Evolutionary conservation across 2,888 invertebrate species (phyloP), one percentile per base, ranked within the genome.

Genomic region (Protonemura montana): DNA sequence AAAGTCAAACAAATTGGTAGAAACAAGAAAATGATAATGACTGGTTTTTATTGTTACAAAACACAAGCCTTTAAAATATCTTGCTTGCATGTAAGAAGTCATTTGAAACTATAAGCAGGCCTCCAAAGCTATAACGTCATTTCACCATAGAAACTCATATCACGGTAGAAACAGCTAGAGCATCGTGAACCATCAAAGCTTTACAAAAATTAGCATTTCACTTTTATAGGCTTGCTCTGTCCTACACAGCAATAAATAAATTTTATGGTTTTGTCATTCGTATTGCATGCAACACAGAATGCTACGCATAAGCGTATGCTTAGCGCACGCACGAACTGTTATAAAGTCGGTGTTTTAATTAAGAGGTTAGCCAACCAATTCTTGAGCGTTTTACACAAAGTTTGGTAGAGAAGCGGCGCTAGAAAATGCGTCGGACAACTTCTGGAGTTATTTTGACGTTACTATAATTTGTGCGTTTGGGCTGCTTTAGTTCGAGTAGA

Each of bases 191-290:
- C 59, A 59, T 59, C 59, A 59, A 10, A 59, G 59, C 59, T 59
- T 59, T 59, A 59, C 59, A 59, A 59, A 59, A 59, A 59, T 59
- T 59, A 59, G 59, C 59, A 59, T 59, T 59, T 59, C 59, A 21
- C 59, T 59, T 59, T 59, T 59, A 59, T 59, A 21, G 59, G 59
- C 21, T 59, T 59, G 59, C 59, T 59, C 59, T 59, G 59, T 59
- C 59, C 21, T 59, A 59, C 59, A 21, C 59, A 59, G 59, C 59
- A 59, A 59, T 59, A 59, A 59, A 59, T 59, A 59, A 59, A 59
- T 59, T 59, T 59, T 59, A 59, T 59, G 59, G 59, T 59, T 59
- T 59, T 59, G 59, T 59, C 59, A 59, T 59, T 59, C 59, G 59
- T 21, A 59, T 59, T 21, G 59, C 59, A 59, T 21, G 59, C 59